These are phyloP conservation scores for Rattus rattus DNA, from an alignment of 2,113 vertebrate species.

Conservation along the genomic window DNA sequence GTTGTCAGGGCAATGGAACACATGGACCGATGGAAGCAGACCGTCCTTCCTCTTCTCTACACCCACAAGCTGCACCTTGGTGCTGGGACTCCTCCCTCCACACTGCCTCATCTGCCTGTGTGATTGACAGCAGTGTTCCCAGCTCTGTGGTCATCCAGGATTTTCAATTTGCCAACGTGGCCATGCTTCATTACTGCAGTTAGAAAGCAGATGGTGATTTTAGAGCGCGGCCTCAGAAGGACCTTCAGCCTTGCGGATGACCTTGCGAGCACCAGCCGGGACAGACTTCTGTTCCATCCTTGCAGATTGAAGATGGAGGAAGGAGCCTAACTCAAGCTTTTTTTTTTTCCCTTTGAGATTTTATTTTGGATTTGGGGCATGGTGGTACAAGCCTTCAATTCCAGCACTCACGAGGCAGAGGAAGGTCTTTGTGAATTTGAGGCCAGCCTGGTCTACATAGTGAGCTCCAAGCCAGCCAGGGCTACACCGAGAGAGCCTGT, in stretches of 20 bases:
- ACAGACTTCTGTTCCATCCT: fast-evolving
- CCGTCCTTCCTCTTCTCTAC: too few species aligned
- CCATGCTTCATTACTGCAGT: neutral
- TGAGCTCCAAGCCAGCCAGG: neutral
- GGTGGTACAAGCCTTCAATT: neutral
- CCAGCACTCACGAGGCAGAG: neutral
- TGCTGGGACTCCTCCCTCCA: neutral
- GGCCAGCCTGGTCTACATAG: neutral
- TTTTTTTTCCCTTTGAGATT: neutral
- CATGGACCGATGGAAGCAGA: too few species aligned
- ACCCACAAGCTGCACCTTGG: neutral
- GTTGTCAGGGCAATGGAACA: neutral
- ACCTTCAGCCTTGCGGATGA: neutral
- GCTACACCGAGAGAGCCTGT: neutral
- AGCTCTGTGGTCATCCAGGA: neutral
- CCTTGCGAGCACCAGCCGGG: neutral
- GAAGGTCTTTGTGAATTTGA: neutral
- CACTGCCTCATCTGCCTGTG: too few species aligned
- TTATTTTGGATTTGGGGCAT: neutral
- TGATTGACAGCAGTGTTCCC: neutral
- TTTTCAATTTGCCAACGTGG: neutral
- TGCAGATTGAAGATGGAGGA: neutral
- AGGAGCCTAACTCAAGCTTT: neutral
- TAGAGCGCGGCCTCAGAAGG: neutral
- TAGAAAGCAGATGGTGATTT: neutral